Base-by-base conservation (phyloP, 2,888 invertebrate genomes). In the Tachystola acroxantha region DNA sequence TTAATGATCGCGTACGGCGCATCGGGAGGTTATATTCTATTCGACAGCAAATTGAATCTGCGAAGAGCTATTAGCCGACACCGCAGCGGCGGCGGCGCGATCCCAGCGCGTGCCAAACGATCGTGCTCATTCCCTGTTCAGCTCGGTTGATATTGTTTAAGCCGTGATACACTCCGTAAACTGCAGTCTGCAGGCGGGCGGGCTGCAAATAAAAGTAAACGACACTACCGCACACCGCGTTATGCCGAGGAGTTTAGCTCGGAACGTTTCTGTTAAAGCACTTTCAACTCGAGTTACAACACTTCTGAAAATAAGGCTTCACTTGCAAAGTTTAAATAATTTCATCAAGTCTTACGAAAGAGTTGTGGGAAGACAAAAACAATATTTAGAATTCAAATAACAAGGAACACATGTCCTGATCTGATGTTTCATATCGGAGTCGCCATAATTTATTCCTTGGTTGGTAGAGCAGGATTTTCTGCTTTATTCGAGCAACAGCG, bases 31-130 rank as follows among this genome's bases (percentile, higher is more conserved):
- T 77, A 73, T 74, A 71, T 70, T 77, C 79, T 77, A 77, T 84
- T 76, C 71, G 74, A 67, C 62, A 64, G 71, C 70, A 82, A 82
- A 84, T 84, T 82, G 77, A 84, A 84, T 82, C 75, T 79, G 76
- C 65, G 74, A 78, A 73, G 76, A 79, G 78, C 81, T 80, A 82
- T 84, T 81, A 84, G 79, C 72, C 65, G 71, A 72, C 76, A 79
- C 79, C 75, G 64, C 77, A 72, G 70, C 64, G 58, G 47, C 37
- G n/a, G 63, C 55, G 59, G 58, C 62, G 45, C 44, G 42, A 47
- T 41, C 62, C 58, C 57, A 61, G 61, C 63, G 64, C 69, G 68
- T 69, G 72, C 70, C 74, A 76, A 70, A 69, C 65, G 71, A 75
- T 67, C 72, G 63, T 64, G 69, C 65, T 70, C 67, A 66, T 74